Evolutionary conservation across 1,140 invertebrate species (phyloP).

Genomic region (Gonioctena quinquepunctata): DNA sequence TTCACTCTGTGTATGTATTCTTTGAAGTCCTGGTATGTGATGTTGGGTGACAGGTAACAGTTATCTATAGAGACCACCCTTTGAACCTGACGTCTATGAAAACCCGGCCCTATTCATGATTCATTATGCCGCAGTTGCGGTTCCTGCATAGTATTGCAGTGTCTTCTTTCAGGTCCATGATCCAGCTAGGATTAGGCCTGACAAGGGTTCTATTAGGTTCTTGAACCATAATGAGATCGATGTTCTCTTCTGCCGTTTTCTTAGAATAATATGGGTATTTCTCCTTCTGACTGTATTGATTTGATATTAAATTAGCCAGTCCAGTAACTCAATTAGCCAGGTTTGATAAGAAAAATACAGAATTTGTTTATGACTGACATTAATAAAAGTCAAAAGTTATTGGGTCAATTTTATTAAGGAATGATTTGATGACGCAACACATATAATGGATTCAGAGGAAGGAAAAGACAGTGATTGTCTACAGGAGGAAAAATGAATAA

Average conservation of each 20-base stretch:
- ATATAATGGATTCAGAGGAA: too few species aligned
- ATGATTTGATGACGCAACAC: too few species aligned
- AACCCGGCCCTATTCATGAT: neutral
- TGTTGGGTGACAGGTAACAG: constrained; percentile 13
- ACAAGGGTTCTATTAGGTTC: neutral
- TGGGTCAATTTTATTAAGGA: too few species aligned
- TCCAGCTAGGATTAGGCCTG: neutral
- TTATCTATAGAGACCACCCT: neutral
- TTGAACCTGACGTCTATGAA: neutral
- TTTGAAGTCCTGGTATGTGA: neutral
- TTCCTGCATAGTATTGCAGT: neutral
- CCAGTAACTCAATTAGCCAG: too few species aligned
- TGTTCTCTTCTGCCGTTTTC: neutral
- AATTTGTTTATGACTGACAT: too few species aligned
- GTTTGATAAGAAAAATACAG: too few species aligned
- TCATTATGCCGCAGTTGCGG: neutral
- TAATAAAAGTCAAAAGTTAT: too few species aligned
- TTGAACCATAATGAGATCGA: neutral
- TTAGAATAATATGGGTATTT: too few species aligned
- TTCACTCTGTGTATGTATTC: neutral
- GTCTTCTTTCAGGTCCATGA: neutral
- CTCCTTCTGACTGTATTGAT: too few species aligned
- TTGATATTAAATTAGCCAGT: too few species aligned
- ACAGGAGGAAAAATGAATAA: too few species aligned
- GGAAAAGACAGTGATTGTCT: too few species aligned